Base-by-base conservation (phyloP, 37 sponge, comb jelly and placozoan genomes). In the Crambe crambe region DNA sequence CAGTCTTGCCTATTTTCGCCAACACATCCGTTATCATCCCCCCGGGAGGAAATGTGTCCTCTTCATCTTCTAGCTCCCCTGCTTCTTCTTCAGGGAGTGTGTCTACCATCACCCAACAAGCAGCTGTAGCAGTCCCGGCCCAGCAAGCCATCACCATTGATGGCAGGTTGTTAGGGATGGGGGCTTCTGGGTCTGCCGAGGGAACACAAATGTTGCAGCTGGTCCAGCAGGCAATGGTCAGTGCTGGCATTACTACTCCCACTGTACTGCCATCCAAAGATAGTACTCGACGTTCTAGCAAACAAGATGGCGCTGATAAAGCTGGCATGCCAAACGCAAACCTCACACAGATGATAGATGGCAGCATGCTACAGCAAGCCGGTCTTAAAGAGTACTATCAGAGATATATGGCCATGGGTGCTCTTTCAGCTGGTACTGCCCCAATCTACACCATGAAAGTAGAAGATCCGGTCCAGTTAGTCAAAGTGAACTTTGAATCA, bases 1-100 rank as follows among this genome's bases (percentile, higher is more conserved):
- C 72, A 12, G 73, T 85, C 3, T 35, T 86, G 3, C 86, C 85
- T 42, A 73, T 85, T 12, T 77, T 86, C 40, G 80, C 75, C 15
- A 79, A 79, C 37, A 86, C 74, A 4, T 64, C 78, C 1, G 74
- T 79, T 2, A 73, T 86, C 23, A 79, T 86, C 73, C 86, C 66
- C 3, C 66, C 27, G 3, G 66, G 66, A 26, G 34, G 31, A 17
- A 2, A 30, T 34, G 15, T 34, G 31, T 65, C 66, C 35, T 60
- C 68, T 8, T 32, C 68, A 15, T 42, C 42, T 40, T 22, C 42
- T 2, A 22, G 42, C 20, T 2, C 70, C 70, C 6, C 26, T 12
- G 1, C 70, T 40, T 37, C 39, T 68, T 6, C 6, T 29, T 12
- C 37, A 35, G 21, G 30, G 3, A 10, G 12, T 20, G 12, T 20